phyloP scores from a whole-genome alignment of 2,888 invertebrate genomes.

The Philonicus albiceps region DNA sequence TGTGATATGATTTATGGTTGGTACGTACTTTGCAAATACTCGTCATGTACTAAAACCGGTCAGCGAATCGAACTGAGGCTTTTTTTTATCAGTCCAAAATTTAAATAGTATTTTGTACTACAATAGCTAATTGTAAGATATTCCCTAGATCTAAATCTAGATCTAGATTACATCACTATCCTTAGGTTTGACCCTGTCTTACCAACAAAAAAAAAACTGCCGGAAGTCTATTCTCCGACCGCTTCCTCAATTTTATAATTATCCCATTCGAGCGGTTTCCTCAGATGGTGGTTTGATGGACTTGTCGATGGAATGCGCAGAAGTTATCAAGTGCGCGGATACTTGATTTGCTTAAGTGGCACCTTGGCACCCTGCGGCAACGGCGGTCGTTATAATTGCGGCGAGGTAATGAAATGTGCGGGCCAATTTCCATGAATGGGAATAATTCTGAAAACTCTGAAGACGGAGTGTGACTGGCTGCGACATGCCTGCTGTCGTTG shows the following conservation, averaged over 20 bases:
- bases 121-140: too few species aligned
- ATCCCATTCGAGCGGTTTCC: not conserved
- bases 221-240: not conserved
- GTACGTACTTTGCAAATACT: too few species aligned
- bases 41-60: too few species aligned
- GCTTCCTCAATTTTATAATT: not conserved
- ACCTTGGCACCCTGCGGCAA: not conserved
- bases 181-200: not conserved
- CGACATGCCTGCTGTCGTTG: not conserved
- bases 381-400: not conserved
- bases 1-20: too few species aligned
- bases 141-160: not conserved
- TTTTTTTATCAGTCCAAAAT: not conserved
- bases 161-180: not conserved
- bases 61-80: too few species aligned
- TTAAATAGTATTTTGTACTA: too few species aligned
- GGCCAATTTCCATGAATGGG: constrained; percentile 22
- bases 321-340: not conserved
- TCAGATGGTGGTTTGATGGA: not conserved
- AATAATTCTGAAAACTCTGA: constrained; percentile 2
- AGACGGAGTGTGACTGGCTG: not conserved
- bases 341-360: constrained; percentile 18
- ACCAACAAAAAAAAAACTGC: not conserved
- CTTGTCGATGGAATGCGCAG: not conserved
- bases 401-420: not conserved